These are phyloP conservation scores for Apamea crenata DNA, from an alignment of 2,888 invertebrate genomes.

Conservation along the genomic window DNA sequence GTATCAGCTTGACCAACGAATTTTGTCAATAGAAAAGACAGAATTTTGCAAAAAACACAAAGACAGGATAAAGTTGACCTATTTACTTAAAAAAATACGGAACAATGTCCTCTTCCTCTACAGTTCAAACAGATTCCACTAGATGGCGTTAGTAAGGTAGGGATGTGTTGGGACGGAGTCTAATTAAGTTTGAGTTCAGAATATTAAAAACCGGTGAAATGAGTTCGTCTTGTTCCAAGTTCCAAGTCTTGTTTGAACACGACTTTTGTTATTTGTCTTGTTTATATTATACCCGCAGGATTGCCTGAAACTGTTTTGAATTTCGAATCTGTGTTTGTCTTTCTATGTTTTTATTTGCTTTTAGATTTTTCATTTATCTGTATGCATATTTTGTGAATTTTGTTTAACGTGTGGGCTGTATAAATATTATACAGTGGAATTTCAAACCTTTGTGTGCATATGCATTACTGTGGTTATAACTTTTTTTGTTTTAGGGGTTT, in stretches of 20 bases:
- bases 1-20: too few relatives aligned
- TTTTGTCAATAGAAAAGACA: neutral
- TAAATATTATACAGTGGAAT: neutral
- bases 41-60: neutral
- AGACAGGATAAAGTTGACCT: too few relatives aligned
- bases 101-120: neutral
- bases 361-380: conserved; percentile 5
- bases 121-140: conserved; percentile 39
- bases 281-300: neutral
- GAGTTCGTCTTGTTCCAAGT: conserved; percentile 9
- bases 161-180: neutral
- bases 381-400: neutral
- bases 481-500: neutral
- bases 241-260: conserved; percentile 13
- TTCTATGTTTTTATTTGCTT: neutral
- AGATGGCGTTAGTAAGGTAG: conserved; percentile 51
- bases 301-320: neutral
- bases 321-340: neutral
- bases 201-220: conserved; percentile 30
- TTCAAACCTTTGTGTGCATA: neutral
- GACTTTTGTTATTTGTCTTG: conserved; percentile 17
- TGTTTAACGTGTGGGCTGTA: neutral
- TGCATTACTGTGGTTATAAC: neutral
- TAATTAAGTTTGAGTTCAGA: conserved; percentile 41
- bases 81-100: neutral